A percentile compares a stretch with the other conserved stretches of the same genome.
Evolutionary conservation across 2,113 vertebrate genomes (phyloP).

Genomic region (Chloroceryle aenea): DNA sequence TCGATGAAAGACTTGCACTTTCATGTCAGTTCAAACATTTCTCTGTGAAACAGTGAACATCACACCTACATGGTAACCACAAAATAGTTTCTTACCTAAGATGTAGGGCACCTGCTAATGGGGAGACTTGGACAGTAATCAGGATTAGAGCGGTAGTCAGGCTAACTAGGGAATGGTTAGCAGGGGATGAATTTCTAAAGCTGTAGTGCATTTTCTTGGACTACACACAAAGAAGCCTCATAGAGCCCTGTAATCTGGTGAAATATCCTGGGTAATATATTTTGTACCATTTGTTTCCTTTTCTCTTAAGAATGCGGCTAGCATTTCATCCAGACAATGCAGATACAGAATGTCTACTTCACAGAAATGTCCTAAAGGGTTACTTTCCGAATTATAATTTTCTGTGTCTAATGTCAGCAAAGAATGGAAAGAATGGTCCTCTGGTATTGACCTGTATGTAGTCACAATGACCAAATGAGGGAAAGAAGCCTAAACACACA

Average conservation of each 20-base stretch:
- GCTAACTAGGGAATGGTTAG: neutral
- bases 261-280: neutral
- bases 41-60: neutral
- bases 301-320: neutral
- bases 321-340: neutral
- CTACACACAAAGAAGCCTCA: neutral
- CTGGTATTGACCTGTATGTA: neutral
- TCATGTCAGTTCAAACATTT: neutral
- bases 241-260: neutral
- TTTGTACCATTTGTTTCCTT: neutral
- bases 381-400: neutral
- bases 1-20: neutral
- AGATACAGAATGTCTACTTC: neutral
- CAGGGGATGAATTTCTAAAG: neutral
- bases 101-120: neutral
- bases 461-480: neutral
- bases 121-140: neutral
- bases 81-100: neutral
- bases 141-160: neutral
- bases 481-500: neutral
- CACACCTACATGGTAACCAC: neutral
- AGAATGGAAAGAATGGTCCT: neutral
- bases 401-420: neutral
- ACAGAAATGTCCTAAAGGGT: neutral
- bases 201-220: neutral